Evolutionary conservation across 2,797 vertebrate species (phyloP), one percentile per base, ranked within the genome.

Genomic region (Thalassophryne amazonica): DNA sequence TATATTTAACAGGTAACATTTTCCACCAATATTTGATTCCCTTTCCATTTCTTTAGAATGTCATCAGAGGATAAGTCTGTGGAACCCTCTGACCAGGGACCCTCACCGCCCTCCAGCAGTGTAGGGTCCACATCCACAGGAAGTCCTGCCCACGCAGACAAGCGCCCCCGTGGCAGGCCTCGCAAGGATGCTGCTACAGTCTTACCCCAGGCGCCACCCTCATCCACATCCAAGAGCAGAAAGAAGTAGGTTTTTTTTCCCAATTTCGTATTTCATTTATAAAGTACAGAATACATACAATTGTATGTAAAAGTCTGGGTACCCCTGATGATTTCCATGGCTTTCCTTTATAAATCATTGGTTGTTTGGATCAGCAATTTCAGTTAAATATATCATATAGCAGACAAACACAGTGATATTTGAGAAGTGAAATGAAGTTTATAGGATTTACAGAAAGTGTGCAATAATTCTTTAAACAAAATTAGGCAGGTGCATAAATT

Each of bases 61-160:
- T 95, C 95, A 93, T 94, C 95, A 93, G 94, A 96, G 93, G 93
- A 97, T 92, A 93, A 91, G 91, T 93, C 92, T 90, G 92, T 92
- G 89, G 91, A 91, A 81, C 87, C 91, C 90, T 92, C 90, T 91
- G 92, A 93, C 88, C 91, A 89, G 83, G 90, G 86, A 87, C 88
- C 86, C 81, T 91, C 88, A 61, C 88, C 89, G 73, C 84, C 86
- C 71, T 89, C 90, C 86, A 86, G 91, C 89, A 90, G 91, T 88
- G 78, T 89, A 84, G 91, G 89, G 83, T 89, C 91, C 87, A 90
- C 91, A 72, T 91, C 93, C 89, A 91, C 93, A 86, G 93, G 92
- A 89, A 94, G 93, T 84, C 93, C 93, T 78, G 91, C 92, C 88
- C 91, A 92, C 77, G 82, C 93, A 87, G 95, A 96, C 93, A 94